These are phyloP conservation scores for Tachypleus tridentatus DNA, from an alignment of 1,140 invertebrate species.

Conservation along the genomic window DNA sequence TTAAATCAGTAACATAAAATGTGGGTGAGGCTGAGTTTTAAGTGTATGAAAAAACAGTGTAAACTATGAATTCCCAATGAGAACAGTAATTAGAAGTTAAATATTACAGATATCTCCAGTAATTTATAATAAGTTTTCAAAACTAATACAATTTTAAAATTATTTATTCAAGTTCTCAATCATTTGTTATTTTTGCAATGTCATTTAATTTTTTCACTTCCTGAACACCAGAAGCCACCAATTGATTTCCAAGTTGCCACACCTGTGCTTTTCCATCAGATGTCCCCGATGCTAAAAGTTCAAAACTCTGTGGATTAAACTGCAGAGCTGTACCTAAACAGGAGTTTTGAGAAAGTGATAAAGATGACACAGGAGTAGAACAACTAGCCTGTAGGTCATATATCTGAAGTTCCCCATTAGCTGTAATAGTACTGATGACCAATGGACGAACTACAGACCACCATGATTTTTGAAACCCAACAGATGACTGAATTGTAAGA, in stretches of 20 bases:
- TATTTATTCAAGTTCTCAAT: too few relatives aligned
- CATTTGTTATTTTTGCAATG: too few relatives aligned
- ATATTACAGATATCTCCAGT: too few relatives aligned
- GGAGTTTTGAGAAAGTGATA: background rate
- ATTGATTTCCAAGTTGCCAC: slow-evolving; percentile 9
- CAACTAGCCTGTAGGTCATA: slow-evolving; percentile 12
- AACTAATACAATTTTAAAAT: too few relatives aligned
- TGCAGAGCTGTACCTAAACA: slow-evolving; percentile 6
- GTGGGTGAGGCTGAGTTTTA: too few relatives aligned
- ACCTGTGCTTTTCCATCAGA: slow-evolving; percentile 11
- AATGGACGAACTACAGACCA: slow-evolving; percentile 17
- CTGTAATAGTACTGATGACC: slow-evolving; percentile 8
- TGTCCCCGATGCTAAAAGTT: slow-evolving; percentile 9
- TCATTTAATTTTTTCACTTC: too few relatives aligned
- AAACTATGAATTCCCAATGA: too few relatives aligned
- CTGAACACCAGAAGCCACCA: too few relatives aligned
- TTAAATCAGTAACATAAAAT: too few relatives aligned
- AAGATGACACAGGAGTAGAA: slow-evolving; percentile 4
- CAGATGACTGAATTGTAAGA: slow-evolving; percentile 8
- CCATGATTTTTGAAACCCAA: slow-evolving; percentile 8
- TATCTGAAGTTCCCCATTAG: slow-evolving; percentile 10
- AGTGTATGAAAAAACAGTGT: too few relatives aligned
- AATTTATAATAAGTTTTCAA: too few relatives aligned
- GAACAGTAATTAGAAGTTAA: too few relatives aligned
- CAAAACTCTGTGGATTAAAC: slow-evolving; percentile 10